Conservation (phyloP, 2,113 vertebrate genomes). For the Apus apus region DNA sequence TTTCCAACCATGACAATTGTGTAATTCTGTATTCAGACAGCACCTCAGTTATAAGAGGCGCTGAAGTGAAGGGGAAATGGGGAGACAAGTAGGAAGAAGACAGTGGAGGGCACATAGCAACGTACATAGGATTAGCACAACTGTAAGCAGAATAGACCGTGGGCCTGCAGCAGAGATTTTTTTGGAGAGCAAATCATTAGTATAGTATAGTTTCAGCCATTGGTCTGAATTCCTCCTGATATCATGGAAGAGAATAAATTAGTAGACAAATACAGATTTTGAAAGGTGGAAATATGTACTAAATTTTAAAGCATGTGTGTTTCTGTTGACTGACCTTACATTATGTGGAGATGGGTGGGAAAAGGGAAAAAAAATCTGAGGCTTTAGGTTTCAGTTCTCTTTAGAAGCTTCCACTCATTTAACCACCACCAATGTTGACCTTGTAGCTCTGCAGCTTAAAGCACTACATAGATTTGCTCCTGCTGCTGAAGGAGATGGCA, state of each 20-base stretch:
- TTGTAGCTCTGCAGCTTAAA: not conserved
- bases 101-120: not conserved
- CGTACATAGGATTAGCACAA: not conserved
- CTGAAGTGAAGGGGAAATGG: not conserved
- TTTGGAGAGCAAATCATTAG: not conserved
- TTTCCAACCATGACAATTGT: too few relatives aligned
- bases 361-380: not conserved
- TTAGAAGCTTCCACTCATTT: not conserved
- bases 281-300: not conserved
- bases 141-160: not conserved
- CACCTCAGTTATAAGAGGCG: not conserved
- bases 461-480: not conserved
- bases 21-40: rapidly evolving
- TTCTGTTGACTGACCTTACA: not conserved
- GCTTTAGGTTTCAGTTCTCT: not conserved
- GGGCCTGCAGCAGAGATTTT: not conserved
- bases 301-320: not conserved
- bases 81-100: not conserved
- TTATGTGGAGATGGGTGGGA: not conserved
- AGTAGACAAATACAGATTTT: not conserved
- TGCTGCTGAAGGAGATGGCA: not conserved
- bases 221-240: not conserved
- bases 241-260: not conserved
- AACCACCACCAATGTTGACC: not conserved
- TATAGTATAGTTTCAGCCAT: not conserved